Evolutionary conservation across 2,888 invertebrate genomes (phyloP).

Genomic region (Myopa tessellatipennis): DNA sequence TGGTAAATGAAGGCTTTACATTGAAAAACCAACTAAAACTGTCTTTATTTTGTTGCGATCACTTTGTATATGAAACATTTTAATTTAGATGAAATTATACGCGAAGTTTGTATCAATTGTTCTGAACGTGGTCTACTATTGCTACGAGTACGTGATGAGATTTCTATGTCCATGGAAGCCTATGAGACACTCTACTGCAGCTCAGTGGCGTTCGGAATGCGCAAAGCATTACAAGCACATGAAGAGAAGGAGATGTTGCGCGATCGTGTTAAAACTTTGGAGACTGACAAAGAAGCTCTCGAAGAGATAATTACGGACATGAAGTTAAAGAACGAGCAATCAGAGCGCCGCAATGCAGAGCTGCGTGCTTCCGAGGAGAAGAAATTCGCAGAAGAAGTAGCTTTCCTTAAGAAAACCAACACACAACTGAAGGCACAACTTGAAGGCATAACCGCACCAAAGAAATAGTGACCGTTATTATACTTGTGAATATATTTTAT

Average conservation of each 20-base stretch:
- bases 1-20: conserved; percentile 63
- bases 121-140: conserved; percentile 94
- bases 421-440: conserved; percentile 93
- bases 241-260: conserved; percentile 82
- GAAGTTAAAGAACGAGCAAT: conserved; percentile 82
- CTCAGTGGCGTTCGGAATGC: conserved; percentile 96
- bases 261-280: conserved; percentile 78
- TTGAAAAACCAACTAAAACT: not conserved
- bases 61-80: not conserved
- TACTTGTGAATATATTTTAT: not conserved
- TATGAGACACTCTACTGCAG: conserved; percentile 97
- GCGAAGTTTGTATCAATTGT: conserved; percentile 98
- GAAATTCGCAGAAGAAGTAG: conserved; percentile 91
- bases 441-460: conserved; percentile 94
- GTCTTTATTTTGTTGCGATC: too few relatives aligned
- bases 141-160: conserved; percentile 92
- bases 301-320: conserved; percentile 71
- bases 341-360: conserved; percentile 85
- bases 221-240: conserved; percentile 90
- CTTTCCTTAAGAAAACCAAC: conserved; percentile 93
- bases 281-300: conserved; percentile 68
- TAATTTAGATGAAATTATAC: conserved; percentile 81
- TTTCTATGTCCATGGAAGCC: conserved; percentile 95
- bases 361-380: conserved; percentile 89
- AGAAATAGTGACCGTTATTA: conserved; percentile 74